A percentile compares a stretch with the other conserved stretches of the same genome.
phyloP scores from a whole-genome alignment of 2,888 invertebrate species.

The Xanthia togata region DNA sequence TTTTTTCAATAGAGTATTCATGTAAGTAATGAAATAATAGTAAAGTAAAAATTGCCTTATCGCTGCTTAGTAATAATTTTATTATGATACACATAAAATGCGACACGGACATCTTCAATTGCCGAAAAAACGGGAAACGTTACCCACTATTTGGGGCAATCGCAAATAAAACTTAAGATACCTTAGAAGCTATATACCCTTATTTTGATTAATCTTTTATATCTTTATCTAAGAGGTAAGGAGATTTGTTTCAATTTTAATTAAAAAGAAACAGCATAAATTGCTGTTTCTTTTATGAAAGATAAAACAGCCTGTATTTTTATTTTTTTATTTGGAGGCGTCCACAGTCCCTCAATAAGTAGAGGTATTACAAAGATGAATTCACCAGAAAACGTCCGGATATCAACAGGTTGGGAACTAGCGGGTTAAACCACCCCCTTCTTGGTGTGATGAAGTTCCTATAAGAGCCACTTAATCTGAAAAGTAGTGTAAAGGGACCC shows the following conservation, averaged over 20 bases:
- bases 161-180: too few species aligned
- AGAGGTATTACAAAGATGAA: slow-evolving; percentile 17
- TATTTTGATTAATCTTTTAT: neutral
- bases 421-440: neutral
- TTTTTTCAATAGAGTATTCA: too few species aligned
- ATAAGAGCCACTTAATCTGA: slow-evolving; percentile 34
- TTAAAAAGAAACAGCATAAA: slow-evolving; percentile 13
- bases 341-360: neutral
- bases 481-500: slow-evolving; percentile 37
- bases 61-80: too few species aligned
- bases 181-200: neutral
- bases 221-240: neutral
- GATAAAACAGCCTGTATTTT: neutral
- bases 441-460: slow-evolving; percentile 15
- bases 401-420: slow-evolving; percentile 51
- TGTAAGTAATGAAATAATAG: neutral
- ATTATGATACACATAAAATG: neutral
- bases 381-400: slow-evolving; percentile 17
- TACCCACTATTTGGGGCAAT: neutral
- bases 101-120: neutral
- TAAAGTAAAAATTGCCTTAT: neutral
- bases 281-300: too few species aligned
- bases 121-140: neutral
- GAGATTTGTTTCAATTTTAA: neutral
- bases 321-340: neutral